A percentile compares a stretch with the other conserved stretches of the same genome.
phyloP scores from a whole-genome alignment of 2,113 vertebrate species.

The Pachycephala philippinensis region DNA sequence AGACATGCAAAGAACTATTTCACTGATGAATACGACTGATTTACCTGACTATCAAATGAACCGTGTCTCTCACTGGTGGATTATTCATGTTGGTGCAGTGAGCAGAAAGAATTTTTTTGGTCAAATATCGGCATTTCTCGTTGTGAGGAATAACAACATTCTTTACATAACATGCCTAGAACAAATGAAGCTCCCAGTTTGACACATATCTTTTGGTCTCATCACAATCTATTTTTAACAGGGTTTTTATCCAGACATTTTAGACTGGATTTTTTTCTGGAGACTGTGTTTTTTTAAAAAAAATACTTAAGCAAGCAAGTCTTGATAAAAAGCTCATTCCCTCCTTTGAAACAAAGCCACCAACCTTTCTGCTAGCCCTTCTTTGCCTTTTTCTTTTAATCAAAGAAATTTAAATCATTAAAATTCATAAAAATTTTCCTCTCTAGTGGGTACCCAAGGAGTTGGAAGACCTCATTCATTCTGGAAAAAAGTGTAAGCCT shows the following conservation, averaged over 20 bases:
- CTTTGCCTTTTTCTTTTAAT: background rate
- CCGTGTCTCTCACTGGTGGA: background rate
- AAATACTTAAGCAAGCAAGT: background rate
- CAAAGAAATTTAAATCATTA: background rate
- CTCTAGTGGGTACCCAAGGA: background rate
- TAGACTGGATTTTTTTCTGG: background rate
- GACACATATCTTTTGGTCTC: background rate
- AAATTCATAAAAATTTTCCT: background rate
- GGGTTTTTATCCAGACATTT: background rate
- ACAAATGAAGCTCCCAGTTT: background rate
- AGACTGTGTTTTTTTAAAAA: background rate
- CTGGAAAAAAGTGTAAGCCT: background rate
- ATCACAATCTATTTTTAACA: background rate
- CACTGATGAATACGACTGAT: conserved; percentile 4
- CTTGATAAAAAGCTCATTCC: background rate
- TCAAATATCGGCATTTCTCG: background rate
- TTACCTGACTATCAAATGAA: background rate
- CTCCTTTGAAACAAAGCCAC: background rate
- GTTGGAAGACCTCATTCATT: background rate
- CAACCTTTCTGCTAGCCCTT: background rate
- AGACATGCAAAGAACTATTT: conserved; percentile 23
- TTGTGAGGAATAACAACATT: background rate
- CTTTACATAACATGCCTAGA: background rate
- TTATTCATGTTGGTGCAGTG: background rate
- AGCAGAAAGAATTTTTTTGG: background rate